Evolutionary conservation across 2,113 vertebrate species (phyloP).

Genomic region (Romanogobio albipinnatus): DNA sequence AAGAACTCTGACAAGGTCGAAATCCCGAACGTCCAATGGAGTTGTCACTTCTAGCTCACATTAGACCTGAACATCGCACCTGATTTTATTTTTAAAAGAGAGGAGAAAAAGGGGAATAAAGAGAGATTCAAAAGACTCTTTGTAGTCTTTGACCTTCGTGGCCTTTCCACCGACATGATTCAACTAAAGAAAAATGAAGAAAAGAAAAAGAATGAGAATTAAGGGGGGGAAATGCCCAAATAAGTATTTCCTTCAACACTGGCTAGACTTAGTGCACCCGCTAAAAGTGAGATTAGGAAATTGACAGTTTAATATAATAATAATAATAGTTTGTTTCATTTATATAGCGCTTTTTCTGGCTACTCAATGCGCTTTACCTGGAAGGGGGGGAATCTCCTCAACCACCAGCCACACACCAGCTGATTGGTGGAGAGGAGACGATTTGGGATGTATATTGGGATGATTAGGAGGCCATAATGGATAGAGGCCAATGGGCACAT

Average conservation of each 20-base stretch:
- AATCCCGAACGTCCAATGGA: neutral
- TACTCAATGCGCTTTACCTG: too few species aligned
- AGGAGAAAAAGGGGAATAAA: neutral
- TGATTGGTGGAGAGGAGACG: too few species aligned
- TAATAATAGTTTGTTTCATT: too few species aligned
- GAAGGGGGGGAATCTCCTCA: too few species aligned
- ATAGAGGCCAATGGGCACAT: too few species aligned
- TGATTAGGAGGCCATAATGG: too few species aligned
- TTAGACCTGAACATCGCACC: conserved; percentile 21
- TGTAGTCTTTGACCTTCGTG: conserved; percentile 27
- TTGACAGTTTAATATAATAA: neutral
- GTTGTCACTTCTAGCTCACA: neutral
- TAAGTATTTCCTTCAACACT: neutral
- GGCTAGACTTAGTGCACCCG: neutral
- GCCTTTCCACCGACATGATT: neutral
- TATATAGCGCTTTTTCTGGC: too few species aligned
- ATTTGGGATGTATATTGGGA: too few species aligned
- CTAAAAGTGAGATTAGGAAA: conserved; percentile 10
- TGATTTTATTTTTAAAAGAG: conserved; percentile 2
- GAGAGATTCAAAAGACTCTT: conserved; percentile 22
- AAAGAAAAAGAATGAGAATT: neutral
- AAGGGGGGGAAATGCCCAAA: too few species aligned
- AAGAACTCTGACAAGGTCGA: conserved; percentile 35
- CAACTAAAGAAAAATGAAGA: neutral
- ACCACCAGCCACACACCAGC: too few species aligned